phyloP scores from a whole-genome alignment of 1,140 invertebrate genomes.

The Physella acuta region DNA sequence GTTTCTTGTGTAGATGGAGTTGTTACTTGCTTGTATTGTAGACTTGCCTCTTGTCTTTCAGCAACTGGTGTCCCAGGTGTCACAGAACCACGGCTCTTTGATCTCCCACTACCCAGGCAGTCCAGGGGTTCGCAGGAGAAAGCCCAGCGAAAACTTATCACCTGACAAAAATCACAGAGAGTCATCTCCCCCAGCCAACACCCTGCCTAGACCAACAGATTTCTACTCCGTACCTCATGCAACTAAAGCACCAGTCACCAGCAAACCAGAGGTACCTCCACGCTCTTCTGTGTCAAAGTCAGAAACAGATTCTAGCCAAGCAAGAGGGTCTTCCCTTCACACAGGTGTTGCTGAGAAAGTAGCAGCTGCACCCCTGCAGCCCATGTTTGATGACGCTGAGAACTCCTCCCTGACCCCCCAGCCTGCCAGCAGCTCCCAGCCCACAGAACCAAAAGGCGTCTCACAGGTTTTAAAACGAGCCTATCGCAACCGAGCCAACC shows the following conservation, averaged over 20 bases:
- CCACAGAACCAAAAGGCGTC: not conserved
- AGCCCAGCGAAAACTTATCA: not conserved
- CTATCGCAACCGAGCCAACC: not conserved
- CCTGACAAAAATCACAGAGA: not conserved
- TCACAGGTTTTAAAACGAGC: not conserved
- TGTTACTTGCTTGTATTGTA: not conserved
- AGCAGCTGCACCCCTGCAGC: conserved; percentile 7
- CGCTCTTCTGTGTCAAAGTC: conserved; percentile 1
- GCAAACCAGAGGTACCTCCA: conserved; percentile 5
- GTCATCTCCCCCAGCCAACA: not conserved
- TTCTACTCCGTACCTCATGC: not conserved
- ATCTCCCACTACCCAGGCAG: conserved; percentile 2
- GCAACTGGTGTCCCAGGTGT: conserved; percentile 15
- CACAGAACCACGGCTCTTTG: not conserved
- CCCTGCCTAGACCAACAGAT: not conserved
- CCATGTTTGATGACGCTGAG: conserved; percentile 2
- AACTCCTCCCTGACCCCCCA: not conserved
- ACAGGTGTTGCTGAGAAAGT: conserved; percentile 12
- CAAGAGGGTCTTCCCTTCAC: not conserved
- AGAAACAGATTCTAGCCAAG: not conserved
- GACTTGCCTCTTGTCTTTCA: not conserved
- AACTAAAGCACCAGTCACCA: not conserved
- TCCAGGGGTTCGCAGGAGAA: conserved; percentile 14
- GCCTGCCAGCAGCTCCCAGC: not conserved
- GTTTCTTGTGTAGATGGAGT: not conserved